Conservation (phyloP, 2,888 invertebrate species). For the Xestoiulus laeticollis region DNA sequence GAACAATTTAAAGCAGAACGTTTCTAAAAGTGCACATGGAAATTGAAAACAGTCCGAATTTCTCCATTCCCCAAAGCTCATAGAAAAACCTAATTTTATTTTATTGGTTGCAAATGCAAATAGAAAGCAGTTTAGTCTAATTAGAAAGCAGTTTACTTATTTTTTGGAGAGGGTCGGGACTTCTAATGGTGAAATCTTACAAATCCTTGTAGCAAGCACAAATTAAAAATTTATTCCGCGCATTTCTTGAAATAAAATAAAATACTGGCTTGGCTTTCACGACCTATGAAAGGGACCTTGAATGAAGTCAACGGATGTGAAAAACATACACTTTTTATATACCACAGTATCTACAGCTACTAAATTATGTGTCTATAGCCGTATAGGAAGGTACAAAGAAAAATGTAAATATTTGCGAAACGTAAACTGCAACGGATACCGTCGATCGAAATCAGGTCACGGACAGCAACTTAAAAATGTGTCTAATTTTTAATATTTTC, state of each 20-base stretch:
- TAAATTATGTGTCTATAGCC: background rate
- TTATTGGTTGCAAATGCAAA: no score
- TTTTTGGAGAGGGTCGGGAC: background rate
- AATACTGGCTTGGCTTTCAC: background rate
- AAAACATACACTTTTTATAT: background rate
- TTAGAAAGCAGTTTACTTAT: background rate
- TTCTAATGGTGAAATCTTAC: background rate
- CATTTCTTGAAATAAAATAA: background rate
- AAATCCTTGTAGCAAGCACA: background rate
- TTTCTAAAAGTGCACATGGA: no score
- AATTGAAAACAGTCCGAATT: no score
- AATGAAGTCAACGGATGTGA: conserved; percentile 10
- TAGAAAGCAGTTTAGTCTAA: background rate
- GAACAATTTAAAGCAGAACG: no score
- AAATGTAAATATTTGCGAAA: conserved; percentile 20
- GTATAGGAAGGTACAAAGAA: background rate
- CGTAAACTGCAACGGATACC: conserved; percentile 10
- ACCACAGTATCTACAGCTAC: background rate
- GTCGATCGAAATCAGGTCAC: conserved; percentile 30
- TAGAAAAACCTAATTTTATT: no score
- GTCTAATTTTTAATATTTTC: conserved; percentile 15
- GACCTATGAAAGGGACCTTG: background rate
- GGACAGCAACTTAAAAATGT: conserved; percentile 38
- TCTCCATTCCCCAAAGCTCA: no score
- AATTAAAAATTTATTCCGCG: background rate